Base-by-base conservation (phyloP, 2,888 invertebrate genomes). In the Podotricha telesiphe region DNA sequence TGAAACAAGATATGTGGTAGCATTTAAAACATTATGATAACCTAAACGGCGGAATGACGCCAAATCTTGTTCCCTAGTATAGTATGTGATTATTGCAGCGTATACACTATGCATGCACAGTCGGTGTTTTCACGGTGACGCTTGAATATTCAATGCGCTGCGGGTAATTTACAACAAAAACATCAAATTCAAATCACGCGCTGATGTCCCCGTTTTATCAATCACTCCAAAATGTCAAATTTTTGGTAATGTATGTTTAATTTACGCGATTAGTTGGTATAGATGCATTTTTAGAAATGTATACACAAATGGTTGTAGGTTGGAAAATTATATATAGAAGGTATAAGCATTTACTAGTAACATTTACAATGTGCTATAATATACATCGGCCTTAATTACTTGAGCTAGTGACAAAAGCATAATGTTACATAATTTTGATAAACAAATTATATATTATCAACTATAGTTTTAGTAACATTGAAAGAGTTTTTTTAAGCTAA, bases 31-130 rank as follows among this genome's bases (percentile, higher is more conserved):
- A 71, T 66, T 69, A 66, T 71, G 71, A 66, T 68, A 68, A 63
- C 65, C 63, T 63, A 63, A 68, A 71, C 63, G 65, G 56, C 67
- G 67, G 68, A 53, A 58, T 64, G 66, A 68, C 58, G 71, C 68
- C 69, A 71, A 68, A 71, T 68, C 68, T 68, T 66, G 71, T 71
- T 71, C 66, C 66, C 58, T 63, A 68, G 56, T 66, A 62, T 59
- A 68, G 62, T 66, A 45, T 62, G 69, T 59, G 65, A 66, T 68
- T 63, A 71, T 71, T 71, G 61, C 63, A 65, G 45, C 65, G 58
- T 69, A 63, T 68, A 65, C 65, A 53, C 19, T 40, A 56, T 61
- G 56, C 65, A 62, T 68, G 53, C 67, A 67, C 58, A 69, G 58
- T 66, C 63, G 68, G 51, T 68, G 68, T 71, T 71, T 65, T 68